Evolutionary conservation across 2,888 invertebrate species (phyloP), one percentile per base, ranked within the genome.

Genomic region (Chymomyza amoena): DNA sequence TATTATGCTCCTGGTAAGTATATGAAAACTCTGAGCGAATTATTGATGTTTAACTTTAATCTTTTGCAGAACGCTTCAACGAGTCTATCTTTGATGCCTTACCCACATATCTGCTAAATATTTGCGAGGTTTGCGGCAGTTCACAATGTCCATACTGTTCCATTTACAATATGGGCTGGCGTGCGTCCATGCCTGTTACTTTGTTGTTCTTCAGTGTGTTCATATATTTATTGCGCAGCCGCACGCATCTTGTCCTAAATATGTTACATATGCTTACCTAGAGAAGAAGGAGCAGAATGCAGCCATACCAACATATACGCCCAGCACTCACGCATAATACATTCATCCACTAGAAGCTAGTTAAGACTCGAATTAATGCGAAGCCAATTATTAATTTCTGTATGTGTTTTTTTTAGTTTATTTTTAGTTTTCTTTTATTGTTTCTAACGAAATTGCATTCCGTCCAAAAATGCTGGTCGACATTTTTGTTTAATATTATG

Each of bases 71-170:
- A 92, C 96, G 97, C 32, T 98, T 96, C 92, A 97, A 97, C 92
- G 97, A 97, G 93, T 95, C 96, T 0, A 96, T 98, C 91, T 97
- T 97, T 91, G 97, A 97, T 92, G 95, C 97, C 3, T 93, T 96
- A 61, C 95, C 96, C 18, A 96, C 97, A 0, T 97, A 97, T 92
- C 93, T 96, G 32, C 93, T 98, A 71, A 97, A 97, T 91, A 97
- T 98, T 79, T 98, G 98, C 91, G 97, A 97, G 90, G 97, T 98
- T 7, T 98, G 98, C 90, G 98, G 97, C 70, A 97, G 97, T 65
- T 97, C 97, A 59, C 97, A 97, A 91, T 98, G 97, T 90, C 97
- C 97, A 0, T 97, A 97, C 92, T 97, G 97, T 91, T 95, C 96
- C 64, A 96, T 97, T 79, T 97, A 96, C 92, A 97, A 96, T 91